Percentiles rank a stretch among this genome's conserved stretches.
Conservation (phyloP, 2,113 vertebrate species). For the Leucopsar rothschildi region DNA sequence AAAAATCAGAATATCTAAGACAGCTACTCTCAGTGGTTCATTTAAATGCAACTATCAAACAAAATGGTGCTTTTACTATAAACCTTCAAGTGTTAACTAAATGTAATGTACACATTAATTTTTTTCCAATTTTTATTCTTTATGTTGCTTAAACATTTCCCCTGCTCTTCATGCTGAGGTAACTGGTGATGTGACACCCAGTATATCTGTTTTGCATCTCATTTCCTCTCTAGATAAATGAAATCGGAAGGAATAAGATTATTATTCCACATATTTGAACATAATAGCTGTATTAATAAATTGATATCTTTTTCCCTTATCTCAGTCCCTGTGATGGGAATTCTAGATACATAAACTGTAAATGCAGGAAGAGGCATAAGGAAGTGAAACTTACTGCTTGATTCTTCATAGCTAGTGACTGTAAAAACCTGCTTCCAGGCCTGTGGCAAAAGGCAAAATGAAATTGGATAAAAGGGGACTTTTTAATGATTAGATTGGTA, state of each 20-base stretch:
- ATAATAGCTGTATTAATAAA: neutral
- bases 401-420: neutral
- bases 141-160: neutral
- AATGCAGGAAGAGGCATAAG: neutral
- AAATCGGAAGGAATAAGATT: neutral
- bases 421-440: neutral
- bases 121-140: neutral
- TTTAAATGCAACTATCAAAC: slow-evolving; percentile 4
- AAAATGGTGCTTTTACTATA: neutral
- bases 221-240: neutral
- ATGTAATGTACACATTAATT: neutral
- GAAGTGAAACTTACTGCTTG: neutral
- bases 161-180: neutral
- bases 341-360: neutral
- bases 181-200: neutral
- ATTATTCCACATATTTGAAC: neutral
- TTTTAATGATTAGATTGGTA: neutral
- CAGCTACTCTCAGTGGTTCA: neutral
- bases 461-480: neutral
- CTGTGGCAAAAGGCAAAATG: neutral
- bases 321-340: neutral
- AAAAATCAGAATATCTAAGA: neutral
- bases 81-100: neutral
- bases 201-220: neutral
- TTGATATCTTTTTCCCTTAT: neutral